These are phyloP conservation scores for Petroica traversi DNA, from an alignment of 2,113 vertebrate genomes.

Conservation along the genomic window DNA sequence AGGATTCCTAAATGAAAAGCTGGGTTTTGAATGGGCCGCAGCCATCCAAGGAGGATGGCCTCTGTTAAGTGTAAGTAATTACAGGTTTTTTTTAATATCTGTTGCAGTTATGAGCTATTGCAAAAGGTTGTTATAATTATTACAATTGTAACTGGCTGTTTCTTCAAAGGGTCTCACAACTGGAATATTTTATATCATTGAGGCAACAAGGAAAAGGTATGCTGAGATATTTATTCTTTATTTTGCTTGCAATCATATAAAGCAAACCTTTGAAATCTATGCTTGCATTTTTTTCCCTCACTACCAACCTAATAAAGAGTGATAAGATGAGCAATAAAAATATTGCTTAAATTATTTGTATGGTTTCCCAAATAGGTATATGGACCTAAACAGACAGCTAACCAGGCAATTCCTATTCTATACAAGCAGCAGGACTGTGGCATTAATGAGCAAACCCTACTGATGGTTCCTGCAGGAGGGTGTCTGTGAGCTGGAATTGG, in stretches of 20 bases:
- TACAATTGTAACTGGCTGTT: constrained; percentile 26
- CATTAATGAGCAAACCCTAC: neutral
- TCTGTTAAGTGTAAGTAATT: constrained; percentile 82
- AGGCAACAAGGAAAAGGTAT: constrained; percentile 70
- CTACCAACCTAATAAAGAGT: neutral
- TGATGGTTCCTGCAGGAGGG: neutral
- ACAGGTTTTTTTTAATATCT: neutral
- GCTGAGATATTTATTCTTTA: neutral
- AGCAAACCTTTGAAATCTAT: neutral
- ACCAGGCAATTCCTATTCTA: neutral
- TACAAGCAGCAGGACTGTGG: neutral
- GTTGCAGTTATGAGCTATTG: neutral
- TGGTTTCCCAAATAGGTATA: neutral
- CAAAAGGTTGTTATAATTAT: neutral
- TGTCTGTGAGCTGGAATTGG: neutral
- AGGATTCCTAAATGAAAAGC: constrained; percentile 83
- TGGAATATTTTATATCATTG: constrained; percentile 71
- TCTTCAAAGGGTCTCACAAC: constrained; percentile 64
- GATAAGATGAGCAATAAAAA: neutral
- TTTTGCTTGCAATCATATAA: neutral
- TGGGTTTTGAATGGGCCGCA: constrained; percentile 89
- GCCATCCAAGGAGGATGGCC: constrained; percentile 80
- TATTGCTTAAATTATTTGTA: neutral
- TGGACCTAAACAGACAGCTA: neutral
- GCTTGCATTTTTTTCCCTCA: neutral